These are phyloP conservation scores for Tonatia bakeri DNA, from an alignment of 2,113 vertebrate species.

Conservation along the genomic window DNA sequence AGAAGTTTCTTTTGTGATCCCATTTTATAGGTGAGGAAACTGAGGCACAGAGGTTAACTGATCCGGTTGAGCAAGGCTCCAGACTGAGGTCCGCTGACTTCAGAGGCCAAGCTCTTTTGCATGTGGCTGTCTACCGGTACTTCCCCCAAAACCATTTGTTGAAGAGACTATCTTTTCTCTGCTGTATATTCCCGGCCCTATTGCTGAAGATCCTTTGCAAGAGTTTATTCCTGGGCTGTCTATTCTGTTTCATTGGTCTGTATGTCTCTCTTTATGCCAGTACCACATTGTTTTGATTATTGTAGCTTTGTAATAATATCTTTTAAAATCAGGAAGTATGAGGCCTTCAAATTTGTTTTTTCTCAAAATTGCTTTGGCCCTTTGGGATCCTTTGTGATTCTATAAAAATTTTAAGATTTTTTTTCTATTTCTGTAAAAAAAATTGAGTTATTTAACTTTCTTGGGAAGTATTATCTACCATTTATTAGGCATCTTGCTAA, in stretches of 20 bases:
- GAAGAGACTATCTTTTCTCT: neutral
- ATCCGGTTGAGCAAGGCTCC: neutral
- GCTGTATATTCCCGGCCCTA: neutral
- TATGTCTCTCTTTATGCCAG: neutral
- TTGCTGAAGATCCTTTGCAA: neutral
- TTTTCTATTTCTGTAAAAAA: neutral
- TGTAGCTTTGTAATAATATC: neutral
- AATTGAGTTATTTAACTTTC: neutral
- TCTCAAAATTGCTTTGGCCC: neutral
- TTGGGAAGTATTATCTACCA: neutral
- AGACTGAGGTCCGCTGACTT: neutral
- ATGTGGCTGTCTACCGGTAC: too few species aligned
- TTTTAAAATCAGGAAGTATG: slow-evolving; percentile 14
- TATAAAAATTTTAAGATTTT: neutral
- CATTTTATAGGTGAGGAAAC: neutral
- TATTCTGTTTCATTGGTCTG: neutral
- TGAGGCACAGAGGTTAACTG: neutral
- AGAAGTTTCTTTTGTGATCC: neutral
- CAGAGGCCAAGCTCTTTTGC: neutral
- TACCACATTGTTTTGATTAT: neutral
- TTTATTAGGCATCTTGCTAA: neutral
- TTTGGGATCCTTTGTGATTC: neutral
- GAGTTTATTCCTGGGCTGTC: neutral
- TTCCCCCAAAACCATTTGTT: neutral
- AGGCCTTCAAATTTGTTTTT: neutral